Base-by-base conservation (phyloP, 2,113 vertebrate genomes). In the Aspiorhynchus laticeps region DNA sequence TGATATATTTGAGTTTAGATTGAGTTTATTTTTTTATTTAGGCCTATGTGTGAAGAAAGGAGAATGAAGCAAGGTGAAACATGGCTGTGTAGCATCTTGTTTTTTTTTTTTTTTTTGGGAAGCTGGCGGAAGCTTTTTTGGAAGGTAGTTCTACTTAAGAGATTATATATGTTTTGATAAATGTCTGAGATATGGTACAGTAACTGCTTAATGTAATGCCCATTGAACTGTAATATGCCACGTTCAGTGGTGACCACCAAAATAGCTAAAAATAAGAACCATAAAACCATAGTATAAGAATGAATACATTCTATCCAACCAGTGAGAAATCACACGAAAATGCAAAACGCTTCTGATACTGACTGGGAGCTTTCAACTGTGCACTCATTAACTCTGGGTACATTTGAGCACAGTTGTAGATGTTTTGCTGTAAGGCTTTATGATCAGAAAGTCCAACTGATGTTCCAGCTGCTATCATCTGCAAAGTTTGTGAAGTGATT, bases 361-460 rank as follows among this genome's bases (percentile, higher is more conserved):
- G 7, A 19, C 71, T 41, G 19, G 10, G 36, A 73, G 69, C 36
- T 74, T 74, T 74, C 10, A 24, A 74, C 36, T 12, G 36, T 41
- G 71, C 36, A 74, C 71, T 41, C 21, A 74, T 74, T 74, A 41
- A 41, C 21, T 46, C 73, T 46, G 41, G 41, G 15, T 46, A 46
- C 38, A 46, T 75, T 75, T 46, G 6, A 28, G 24, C 73, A 75
- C 41, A 75, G 73, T 75, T 15, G 69, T 73, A 73, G 28, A 78
- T 78, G 15, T 33, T 53, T 33, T 33, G 26, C 46, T 53, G 14
- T 53, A 46, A 46, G 24, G 15, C 8, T 53, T 17, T 51, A 19
- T 21, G 48, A 76, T 74, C 71, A 74, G 71, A 75, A 46, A 46
- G 73, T 75, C 73, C 73, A 51, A 51, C 46, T 78, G 46, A 78